Evolutionary conservation across 2,888 invertebrate genomes (phyloP).

Genomic region (Stenodema calcarata): DNA sequence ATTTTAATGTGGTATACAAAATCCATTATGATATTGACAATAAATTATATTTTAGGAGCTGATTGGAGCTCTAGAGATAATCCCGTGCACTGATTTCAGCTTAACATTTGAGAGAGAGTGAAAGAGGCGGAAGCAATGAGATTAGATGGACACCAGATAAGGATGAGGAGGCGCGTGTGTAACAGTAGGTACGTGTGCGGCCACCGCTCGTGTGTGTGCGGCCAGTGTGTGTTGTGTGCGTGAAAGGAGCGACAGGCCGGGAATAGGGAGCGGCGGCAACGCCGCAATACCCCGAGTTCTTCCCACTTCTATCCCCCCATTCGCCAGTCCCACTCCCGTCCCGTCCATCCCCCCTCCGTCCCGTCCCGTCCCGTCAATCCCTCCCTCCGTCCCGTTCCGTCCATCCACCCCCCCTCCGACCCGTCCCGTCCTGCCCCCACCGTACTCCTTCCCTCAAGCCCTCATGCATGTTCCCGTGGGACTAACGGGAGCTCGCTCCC

Average conservation of each 20-base stretch:
- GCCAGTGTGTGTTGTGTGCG: background rate
- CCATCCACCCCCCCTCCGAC: background rate
- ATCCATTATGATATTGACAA: too few relatives aligned
- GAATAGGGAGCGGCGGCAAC: background rate
- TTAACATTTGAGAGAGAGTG: background rate
- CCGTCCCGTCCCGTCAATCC: too few relatives aligned
- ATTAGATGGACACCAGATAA: constrained; percentile 6
- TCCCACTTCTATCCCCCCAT: background rate
- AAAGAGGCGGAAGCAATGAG: background rate
- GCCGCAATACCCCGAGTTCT: background rate
- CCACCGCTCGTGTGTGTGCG: background rate
- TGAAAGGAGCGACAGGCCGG: background rate
- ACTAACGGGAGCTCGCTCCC: background rate
- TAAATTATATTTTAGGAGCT: too few relatives aligned
- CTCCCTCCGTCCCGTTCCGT: background rate
- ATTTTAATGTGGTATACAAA: too few relatives aligned
- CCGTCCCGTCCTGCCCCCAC: background rate
- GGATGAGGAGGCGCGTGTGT: background rate
- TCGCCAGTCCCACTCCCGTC: too few relatives aligned
- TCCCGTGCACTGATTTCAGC: too few relatives aligned
- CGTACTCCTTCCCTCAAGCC: background rate
- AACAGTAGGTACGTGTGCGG: background rate
- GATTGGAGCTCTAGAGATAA: too few relatives aligned
- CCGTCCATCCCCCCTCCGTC: too few relatives aligned
- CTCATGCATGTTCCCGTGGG: background rate